phyloP scores from a whole-genome alignment of 2,113 vertebrate species.

The Emydura subglobosa region DNA sequence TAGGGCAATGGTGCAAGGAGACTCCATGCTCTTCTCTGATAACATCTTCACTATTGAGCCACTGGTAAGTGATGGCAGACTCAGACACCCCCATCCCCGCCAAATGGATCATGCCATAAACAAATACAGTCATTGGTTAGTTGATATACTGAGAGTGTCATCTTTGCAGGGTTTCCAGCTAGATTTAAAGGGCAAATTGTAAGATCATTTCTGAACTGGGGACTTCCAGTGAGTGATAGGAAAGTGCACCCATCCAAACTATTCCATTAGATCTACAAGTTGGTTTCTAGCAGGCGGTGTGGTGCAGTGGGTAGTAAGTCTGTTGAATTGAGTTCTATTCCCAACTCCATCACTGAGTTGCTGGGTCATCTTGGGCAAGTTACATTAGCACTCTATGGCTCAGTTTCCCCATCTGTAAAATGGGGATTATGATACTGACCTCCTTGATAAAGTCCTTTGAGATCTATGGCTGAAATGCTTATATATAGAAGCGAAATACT shows the following conservation, averaged over 20 bases:
- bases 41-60: constrained; percentile 81
- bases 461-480: no score
- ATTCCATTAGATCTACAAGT: neutral
- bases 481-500: neutral
- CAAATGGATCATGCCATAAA: neutral
- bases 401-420: neutral
- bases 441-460: neutral
- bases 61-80: constrained; percentile 73
- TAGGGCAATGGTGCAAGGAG: constrained; percentile 59
- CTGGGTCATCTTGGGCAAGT: neutral
- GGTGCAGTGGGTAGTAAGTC: no score
- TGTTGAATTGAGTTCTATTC: neutral
- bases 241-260: neutral
- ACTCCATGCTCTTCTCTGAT: constrained; percentile 70
- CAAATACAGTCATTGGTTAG: neutral
- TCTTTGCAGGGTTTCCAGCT: neutral
- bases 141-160: neutral
- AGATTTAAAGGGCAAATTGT: neutral
- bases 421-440: neutral
- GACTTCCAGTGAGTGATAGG: fast-evolving
- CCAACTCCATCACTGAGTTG: neutral
- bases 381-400: neutral
- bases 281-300: neutral
- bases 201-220: neutral
- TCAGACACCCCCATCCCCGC: neutral